phyloP scores from a whole-genome alignment of 2,113 vertebrate species.

The Ardeotis arabs region DNA sequence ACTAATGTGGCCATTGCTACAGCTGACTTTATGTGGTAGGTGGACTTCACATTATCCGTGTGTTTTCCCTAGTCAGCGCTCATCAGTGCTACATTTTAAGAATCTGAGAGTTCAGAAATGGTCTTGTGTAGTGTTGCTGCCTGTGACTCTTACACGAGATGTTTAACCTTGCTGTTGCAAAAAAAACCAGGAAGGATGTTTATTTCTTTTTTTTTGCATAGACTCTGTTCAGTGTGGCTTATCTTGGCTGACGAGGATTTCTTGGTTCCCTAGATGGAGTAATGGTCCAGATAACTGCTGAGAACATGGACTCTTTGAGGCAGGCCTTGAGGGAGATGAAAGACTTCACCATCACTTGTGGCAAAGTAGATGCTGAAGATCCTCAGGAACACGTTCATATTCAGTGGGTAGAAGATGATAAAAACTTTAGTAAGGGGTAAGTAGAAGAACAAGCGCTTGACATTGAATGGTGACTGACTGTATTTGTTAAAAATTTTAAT shows the following conservation, averaged over 20 bases:
- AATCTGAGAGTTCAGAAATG: not conserved
- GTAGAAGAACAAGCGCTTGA: not conserved
- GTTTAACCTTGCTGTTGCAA: not conserved
- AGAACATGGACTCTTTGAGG: constrained; percentile 94
- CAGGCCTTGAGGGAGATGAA: constrained; percentile 98
- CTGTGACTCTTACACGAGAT: not conserved
- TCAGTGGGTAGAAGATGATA: constrained; percentile 97
- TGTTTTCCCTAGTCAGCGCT: not conserved
- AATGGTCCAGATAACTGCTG: constrained; percentile 98
- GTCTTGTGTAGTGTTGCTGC: not conserved
- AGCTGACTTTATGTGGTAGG: not conserved
- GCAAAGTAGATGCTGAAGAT: constrained; percentile 91
- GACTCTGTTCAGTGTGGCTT: not conserved
- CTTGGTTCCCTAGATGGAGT: constrained; percentile 85
- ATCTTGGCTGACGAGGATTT: not conserved
- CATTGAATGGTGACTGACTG: not conserved
- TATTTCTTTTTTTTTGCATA: not conserved
- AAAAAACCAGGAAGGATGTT: not conserved
- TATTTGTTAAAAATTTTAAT: not conserved
- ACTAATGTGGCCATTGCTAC: fast-evolving
- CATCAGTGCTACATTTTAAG: not conserved
- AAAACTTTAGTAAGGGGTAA: constrained; percentile 95
- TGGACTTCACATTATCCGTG: not conserved
- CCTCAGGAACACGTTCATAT: constrained; percentile 91
- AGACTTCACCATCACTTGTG: constrained; percentile 93